These are phyloP conservation scores for Amiota minor DNA, from an alignment of 2,888 invertebrate species.

Conservation along the genomic window DNA sequence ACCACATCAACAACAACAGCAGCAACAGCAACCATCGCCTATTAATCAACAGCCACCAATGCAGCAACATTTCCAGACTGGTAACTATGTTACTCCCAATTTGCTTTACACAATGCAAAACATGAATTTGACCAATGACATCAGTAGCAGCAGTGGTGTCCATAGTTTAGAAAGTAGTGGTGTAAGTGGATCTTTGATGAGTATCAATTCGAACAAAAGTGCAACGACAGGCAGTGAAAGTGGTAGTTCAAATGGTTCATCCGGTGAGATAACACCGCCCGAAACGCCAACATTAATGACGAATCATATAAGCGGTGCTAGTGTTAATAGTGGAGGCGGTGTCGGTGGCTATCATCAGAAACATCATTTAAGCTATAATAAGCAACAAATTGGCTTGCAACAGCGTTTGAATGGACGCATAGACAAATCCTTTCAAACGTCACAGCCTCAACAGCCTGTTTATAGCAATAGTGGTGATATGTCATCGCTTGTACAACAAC, in stretches of 20 bases:
- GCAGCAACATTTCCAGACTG: conserved; percentile 60
- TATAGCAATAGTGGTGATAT: conserved; percentile 46
- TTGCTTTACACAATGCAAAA: conserved; percentile 67
- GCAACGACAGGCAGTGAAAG: conserved; percentile 70
- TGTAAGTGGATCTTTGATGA: conserved; percentile 51
- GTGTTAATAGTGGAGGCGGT: conserved; percentile 37
- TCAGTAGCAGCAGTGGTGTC: conserved; percentile 40
- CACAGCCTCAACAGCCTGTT: conserved; percentile 38
- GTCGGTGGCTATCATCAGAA: conserved; percentile 55
- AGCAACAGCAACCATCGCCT: conserved; percentile 59
- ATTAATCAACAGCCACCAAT: conserved; percentile 51
- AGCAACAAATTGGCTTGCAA: conserved; percentile 65
- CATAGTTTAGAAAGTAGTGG: conserved; percentile 50
- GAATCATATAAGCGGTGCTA: conserved; percentile 44
- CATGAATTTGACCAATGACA: conserved; percentile 61
- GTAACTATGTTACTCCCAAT: conserved; percentile 60
- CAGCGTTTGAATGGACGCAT: conserved; percentile 71
- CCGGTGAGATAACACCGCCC: conserved; percentile 72
- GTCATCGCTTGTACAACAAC: conserved; percentile 1
- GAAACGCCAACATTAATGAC: conserved; percentile 70
- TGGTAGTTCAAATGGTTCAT: conserved; percentile 73
- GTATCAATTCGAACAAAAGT: conserved; percentile 67
- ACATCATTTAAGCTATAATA: conserved; percentile 68
- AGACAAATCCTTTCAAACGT: conserved; percentile 56
- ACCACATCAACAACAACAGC: conserved; percentile 63